A percentile compares a stretch with the other conserved stretches of the same genome.
Evolutionary conservation across 2,797 vertebrate species (phyloP).

Genomic region (Clarias platycephalus): DNA sequence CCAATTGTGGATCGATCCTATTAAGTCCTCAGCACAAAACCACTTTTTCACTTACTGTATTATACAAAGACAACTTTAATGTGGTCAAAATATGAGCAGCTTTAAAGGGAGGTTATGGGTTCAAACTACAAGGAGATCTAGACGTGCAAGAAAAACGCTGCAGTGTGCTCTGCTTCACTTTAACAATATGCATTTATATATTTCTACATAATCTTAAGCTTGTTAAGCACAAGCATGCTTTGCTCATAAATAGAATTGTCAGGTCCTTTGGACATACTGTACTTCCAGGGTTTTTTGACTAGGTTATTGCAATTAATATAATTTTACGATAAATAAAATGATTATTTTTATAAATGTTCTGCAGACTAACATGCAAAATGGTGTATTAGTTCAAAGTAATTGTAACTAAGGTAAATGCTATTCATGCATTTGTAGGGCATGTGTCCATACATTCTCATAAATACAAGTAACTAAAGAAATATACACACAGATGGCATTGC

Average conservation of each 20-base stretch:
- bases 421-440: too few species aligned
- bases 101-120: not conserved
- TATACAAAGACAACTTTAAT: slow-evolving; percentile 6
- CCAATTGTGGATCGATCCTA: slow-evolving; percentile 13
- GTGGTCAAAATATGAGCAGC: not conserved
- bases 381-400: too few species aligned
- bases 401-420: not conserved
- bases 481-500: too few species aligned
- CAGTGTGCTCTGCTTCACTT: not conserved
- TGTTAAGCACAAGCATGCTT: not conserved
- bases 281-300: not conserved
- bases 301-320: not conserved
- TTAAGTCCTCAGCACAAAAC: not conserved
- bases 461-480: too few species aligned
- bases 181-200: not conserved
- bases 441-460: too few species aligned
- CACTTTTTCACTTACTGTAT: slow-evolving; percentile 18
- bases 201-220: not conserved
- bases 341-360: not conserved
- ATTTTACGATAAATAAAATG: not conserved
- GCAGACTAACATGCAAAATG: not conserved
- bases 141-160: not conserved
- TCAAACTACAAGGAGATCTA: not conserved
- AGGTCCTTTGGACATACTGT: not conserved
- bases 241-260: not conserved